Evolutionary conservation across 2,113 vertebrate genomes (phyloP).

Genomic region (Ovis aries): DNA sequence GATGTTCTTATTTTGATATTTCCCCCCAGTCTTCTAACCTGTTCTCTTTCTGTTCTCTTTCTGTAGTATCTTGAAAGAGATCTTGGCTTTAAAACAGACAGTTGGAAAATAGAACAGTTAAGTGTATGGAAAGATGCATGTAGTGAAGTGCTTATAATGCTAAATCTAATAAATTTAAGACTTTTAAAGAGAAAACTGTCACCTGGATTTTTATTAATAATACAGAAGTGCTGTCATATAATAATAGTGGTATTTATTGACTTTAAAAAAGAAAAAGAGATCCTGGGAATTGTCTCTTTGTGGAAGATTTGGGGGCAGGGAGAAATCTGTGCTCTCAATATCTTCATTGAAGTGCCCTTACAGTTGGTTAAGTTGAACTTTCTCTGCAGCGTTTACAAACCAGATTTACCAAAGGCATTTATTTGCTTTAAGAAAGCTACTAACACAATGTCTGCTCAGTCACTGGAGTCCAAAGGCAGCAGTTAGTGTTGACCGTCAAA

Average conservation of each 20-base stretch:
- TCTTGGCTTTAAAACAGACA: slow-evolving; percentile 17
- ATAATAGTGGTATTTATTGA: slow-evolving; percentile 11
- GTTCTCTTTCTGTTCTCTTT: background rate
- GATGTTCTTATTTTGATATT: background rate
- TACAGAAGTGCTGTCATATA: background rate
- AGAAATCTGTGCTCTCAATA: background rate
- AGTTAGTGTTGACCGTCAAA: slow-evolving; percentile 33
- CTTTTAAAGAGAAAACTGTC: slow-evolving; percentile 25
- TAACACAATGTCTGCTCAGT: background rate
- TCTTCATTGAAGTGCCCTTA: background rate
- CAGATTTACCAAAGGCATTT: slow-evolving; percentile 43
- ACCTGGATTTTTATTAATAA: slow-evolving; percentile 15
- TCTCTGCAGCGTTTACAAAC: slow-evolving; percentile 44
- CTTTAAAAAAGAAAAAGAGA: slow-evolving; percentile 27
- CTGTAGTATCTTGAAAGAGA: slow-evolving; percentile 27
- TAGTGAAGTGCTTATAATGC: background rate
- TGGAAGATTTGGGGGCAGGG: background rate
- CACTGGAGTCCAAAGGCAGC: slow-evolving; percentile 37
- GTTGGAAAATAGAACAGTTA: slow-evolving; percentile 17
- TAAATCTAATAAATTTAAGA: background rate
- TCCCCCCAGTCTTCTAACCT: background rate
- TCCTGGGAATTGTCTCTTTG: background rate
- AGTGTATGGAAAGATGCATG: slow-evolving; percentile 3
- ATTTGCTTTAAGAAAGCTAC: slow-evolving; percentile 35
- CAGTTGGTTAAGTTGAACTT: slow-evolving; percentile 27